Evolutionary conservation across 2,888 invertebrate genomes (phyloP), one percentile per base, ranked within the genome.

Genomic region (Zygothrica quintamaculata): DNA sequence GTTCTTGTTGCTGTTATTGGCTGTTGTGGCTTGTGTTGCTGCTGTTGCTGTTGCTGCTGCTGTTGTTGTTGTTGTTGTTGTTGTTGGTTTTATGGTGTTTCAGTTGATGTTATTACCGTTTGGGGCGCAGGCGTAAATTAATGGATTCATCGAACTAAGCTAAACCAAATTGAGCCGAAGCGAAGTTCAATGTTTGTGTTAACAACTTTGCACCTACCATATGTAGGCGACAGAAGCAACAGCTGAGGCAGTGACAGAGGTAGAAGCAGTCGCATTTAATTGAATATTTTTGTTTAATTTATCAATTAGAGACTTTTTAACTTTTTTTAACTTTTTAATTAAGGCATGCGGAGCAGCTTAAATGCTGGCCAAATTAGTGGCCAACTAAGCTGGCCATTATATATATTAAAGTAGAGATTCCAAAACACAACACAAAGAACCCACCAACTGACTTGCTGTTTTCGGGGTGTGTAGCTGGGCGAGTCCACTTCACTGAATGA

Each of bases 111-210:
- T 67, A 62, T 70, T 73, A 64, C 42, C 44, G 53, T 74, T 77
- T 80, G 66, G 81, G 84, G 81, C 78, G 74, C 78, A 77, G 81
- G 82, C 84, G 87, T 65, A 86, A 84, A 84, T 82, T 86, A 82
- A 82, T 82, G 87, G 84, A 82, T 80, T 86, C 82, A 82, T 86
- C 74, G 71, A 64, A 48, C 68, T 52, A 43, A 73, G 34, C 36
- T 31, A 33, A 52, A 29, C 25, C 22, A 33, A 18, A 39, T 13
- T 55, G 34, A 22, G 9, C 44, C 52, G 22, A 72, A 40, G 46
- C 74, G 82, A 82, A 84, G 82, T 84, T 84, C 84, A 84, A 84
- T 84, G 82, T 72, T 84, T 84, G 65, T 86, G 82, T 84, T 86
- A 77, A 86, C 82, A 77, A 86, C 78, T 84, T 82, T 71, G 50